A percentile compares a stretch with the other conserved stretches of the same genome.
phyloP scores from a whole-genome alignment of 2,888 invertebrate genomes.

The Athalia rosae region DNA sequence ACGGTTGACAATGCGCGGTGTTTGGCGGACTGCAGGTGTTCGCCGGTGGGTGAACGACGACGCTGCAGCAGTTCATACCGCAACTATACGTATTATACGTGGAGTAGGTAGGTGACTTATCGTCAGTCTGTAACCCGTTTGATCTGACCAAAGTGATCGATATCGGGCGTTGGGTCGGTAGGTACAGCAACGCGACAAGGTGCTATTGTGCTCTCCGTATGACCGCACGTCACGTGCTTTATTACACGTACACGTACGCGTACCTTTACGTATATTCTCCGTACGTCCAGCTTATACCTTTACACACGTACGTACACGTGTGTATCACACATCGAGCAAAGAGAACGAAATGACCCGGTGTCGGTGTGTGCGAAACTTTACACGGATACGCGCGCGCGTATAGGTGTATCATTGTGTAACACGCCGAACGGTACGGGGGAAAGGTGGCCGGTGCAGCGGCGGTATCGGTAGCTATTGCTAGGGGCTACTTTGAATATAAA shows the following conservation, averaged over 20 bases:
- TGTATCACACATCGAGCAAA: conserved; percentile 51
- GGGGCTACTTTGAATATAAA: conserved; percentile 67
- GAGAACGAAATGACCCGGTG: conserved; percentile 47
- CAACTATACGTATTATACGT: too few relatives aligned
- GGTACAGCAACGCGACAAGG: neutral
- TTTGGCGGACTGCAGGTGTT: too few relatives aligned
- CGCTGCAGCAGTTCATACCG: too few relatives aligned
- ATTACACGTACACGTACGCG: neutral
- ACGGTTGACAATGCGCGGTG: too few relatives aligned
- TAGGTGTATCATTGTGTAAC: neutral
- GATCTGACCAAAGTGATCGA: conserved; percentile 56
- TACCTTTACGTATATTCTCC: neutral
- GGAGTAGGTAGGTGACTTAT: too few relatives aligned
- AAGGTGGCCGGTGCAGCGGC: conserved; percentile 45
- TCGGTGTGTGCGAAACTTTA: too few relatives aligned
- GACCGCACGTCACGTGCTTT: neutral
- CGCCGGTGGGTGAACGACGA: too few relatives aligned
- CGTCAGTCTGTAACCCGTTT: conserved; percentile 54
- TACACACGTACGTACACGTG: too few relatives aligned
- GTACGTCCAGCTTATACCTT: conserved; percentile 56
- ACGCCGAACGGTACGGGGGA: neutral
- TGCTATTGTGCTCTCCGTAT: conserved; percentile 18
- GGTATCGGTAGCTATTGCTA: conserved; percentile 15
- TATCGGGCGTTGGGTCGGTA: conserved; percentile 46
- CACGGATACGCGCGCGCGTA: conserved; percentile 16